Percentiles rank a stretch among this genome's conserved stretches.
phyloP scores from a whole-genome alignment of 2,797 vertebrate genomes.

The Enteromius mattozi region DNA sequence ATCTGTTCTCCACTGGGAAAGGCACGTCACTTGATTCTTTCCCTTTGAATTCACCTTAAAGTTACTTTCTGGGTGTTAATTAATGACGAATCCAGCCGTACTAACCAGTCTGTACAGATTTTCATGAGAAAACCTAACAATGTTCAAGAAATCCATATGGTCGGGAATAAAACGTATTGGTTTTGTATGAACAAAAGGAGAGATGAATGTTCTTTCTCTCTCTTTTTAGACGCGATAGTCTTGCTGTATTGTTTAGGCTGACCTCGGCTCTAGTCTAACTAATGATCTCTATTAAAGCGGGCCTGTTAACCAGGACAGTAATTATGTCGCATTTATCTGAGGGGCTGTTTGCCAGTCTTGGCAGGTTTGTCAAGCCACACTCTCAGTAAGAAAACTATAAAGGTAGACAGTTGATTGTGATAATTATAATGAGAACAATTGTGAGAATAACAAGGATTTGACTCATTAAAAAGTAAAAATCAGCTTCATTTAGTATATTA shows the following conservation, averaged over 20 bases:
- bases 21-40: constrained; percentile 31
- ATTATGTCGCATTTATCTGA: constrained; percentile 95
- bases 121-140: constrained; percentile 10
- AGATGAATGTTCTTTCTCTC: constrained; percentile 24
- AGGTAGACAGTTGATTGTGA: constrained; percentile 72
- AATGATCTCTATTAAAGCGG: constrained; percentile 91
- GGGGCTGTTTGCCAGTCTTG: constrained; percentile 89
- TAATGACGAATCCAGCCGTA: background rate
- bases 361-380: constrained; percentile 84
- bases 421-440: constrained; percentile 68
- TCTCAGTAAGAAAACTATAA: constrained; percentile 85
- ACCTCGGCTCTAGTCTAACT: constrained; percentile 88
- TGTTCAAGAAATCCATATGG: background rate
- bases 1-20: constrained; percentile 46
- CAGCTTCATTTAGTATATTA: constrained; percentile 43
- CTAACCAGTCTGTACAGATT: background rate
- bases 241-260: constrained; percentile 88
- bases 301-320: constrained; percentile 90
- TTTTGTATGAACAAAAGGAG: constrained; percentile 23
- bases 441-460: constrained; percentile 63
- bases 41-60: constrained; percentile 21
- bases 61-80: constrained; percentile 14
- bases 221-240: constrained; percentile 65
- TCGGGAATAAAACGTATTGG: background rate
- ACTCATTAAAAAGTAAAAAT: constrained; percentile 65